Base-by-base conservation (phyloP, 2,888 invertebrate species). In the Ichneumoninae sp. region DNA sequence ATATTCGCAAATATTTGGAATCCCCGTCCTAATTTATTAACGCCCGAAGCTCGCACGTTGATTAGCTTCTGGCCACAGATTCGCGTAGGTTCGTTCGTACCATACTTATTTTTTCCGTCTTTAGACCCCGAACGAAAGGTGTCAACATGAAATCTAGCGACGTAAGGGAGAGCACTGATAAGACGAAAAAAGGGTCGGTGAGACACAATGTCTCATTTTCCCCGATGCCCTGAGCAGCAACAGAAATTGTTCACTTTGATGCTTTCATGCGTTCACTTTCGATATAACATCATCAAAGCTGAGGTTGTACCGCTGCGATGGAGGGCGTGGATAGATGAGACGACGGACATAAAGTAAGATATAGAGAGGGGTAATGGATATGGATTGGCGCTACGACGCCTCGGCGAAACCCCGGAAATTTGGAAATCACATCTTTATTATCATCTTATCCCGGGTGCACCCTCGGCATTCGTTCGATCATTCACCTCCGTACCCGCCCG, bases 371-470 rank as follows among this genome's bases (percentile, higher is more conserved):
- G 63, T 60, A 52, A 40, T 30, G 57, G 52, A 63, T 57, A 36
- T n/a, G 66, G 44, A 26, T 16, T 65, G 36, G 40, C 36, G 10
- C 6, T 63, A 60, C 50, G 30, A 73, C 47, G 73, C 63, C 74
- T 65, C 30, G 22, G 52, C 44, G 40, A 26, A 47, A 30, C 68
- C 60, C 68, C 73, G 77, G 69, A 83, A 78, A 83, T 83, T 78
- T 78, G 69, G 78, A 73, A 78, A 83, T 74, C 73, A 63, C 68
- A 74, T 50, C 26, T 83, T 69, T 74, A 63, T 73, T 74, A 74
- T 63, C 68, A 63, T 79, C 70, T 63, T 52, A 71, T 74, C 57
- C 74, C 44, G 44, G 60, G 40, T 76, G 44, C 70, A 36, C 50
- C 33, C 33, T 36, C 19, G 30, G 40, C 30, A 1, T 66, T 8